A percentile compares a stretch with the other conserved stretches of the same genome.
Evolutionary conservation across 64 coral and sea anemone genomes (phyloP).

Genomic region (Montipora capricornis): DNA sequence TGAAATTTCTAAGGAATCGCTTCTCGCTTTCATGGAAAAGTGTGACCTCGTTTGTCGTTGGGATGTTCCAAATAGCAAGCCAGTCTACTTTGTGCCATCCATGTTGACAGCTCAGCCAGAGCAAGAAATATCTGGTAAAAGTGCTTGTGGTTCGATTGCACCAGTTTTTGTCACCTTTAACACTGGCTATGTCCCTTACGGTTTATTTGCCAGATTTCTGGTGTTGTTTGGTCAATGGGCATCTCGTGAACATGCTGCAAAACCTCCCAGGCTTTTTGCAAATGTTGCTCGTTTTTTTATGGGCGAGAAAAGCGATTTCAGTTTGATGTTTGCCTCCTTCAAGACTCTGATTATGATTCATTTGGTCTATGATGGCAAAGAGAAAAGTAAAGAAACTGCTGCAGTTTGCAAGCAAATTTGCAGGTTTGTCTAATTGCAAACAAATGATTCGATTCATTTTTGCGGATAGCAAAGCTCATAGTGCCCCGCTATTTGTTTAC

Average conservation of each 20-base stretch:
- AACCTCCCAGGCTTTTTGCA: slow-evolving; percentile 4
- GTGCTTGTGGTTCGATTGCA: not conserved
- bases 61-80: not conserved
- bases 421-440: not conserved
- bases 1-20: not conserved
- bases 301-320: slow-evolving; percentile 26
- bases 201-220: slow-evolving; percentile 31
- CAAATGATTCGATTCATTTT: no score
- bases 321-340: slow-evolving; percentile 17
- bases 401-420: not conserved
- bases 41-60: slow-evolving; percentile 8
- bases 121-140: not conserved
- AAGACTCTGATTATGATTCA: slow-evolving; percentile 19
- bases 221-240: slow-evolving; percentile 4
- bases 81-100: slow-evolving; percentile 18
- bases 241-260: slow-evolving; percentile 11
- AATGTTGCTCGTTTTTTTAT: slow-evolving; percentile 27
- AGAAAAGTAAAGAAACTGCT: not conserved
- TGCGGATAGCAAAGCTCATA: no score
- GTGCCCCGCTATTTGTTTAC: no score
- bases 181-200: slow-evolving; percentile 43
- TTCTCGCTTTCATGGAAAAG: slow-evolving; percentile 37
- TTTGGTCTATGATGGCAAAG: slow-evolving; percentile 4
- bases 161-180: slow-evolving; percentile 16
- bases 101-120: slow-evolving; percentile 30